Evolutionary conservation across 2,797 vertebrate species (phyloP), one percentile per base, ranked within the genome.

Genomic region (Picus viridis): DNA sequence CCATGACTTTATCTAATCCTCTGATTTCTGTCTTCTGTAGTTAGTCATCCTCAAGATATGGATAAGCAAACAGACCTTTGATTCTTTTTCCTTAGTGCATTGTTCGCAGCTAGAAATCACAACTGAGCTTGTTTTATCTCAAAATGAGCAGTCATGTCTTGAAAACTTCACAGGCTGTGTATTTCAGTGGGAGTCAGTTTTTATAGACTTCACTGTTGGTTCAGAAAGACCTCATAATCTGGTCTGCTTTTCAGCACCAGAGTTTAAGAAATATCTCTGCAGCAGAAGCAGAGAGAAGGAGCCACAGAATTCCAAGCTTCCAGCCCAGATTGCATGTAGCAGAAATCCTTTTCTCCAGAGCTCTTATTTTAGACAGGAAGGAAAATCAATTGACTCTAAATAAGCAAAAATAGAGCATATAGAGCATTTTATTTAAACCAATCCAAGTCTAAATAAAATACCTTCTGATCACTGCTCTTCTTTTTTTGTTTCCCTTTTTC

Each of bases 111-210:
- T 62, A 39, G 73, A 95, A 85, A 84, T 74, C 27, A 75, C 30
- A 84, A 74, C 19, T 27, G 61, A 70, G 16, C n/a, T 87, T 67
- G 19, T 90, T 93, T 95, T 83, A 75, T 64, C 75, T 83, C 69
- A 72, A 32, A 92, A 92, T 67, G 58, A 90, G 45, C 30, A 41
- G 26, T 19, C 1, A 2, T 23, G 9, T 74, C 81, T 43, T 90
- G 56, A 57, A 91, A 63, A 12, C n/a, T 87, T 86, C 76, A 72
- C 15, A 49, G 53, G 15, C 43, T 84, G 47, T 8, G 11, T 74
- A 26, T 84, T 93, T 70, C 59, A 71, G 56, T 4, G 5, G 26
- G 22, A 89, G 30, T 18, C 61, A 86, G 39, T 73, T 39, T 67
- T 93, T 75, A 30, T 6, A 61, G 32, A 51, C 29, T 43, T 29